These are phyloP conservation scores for Mythimna vitellina DNA, from an alignment of 2,888 invertebrate species.

Conservation along the genomic window DNA sequence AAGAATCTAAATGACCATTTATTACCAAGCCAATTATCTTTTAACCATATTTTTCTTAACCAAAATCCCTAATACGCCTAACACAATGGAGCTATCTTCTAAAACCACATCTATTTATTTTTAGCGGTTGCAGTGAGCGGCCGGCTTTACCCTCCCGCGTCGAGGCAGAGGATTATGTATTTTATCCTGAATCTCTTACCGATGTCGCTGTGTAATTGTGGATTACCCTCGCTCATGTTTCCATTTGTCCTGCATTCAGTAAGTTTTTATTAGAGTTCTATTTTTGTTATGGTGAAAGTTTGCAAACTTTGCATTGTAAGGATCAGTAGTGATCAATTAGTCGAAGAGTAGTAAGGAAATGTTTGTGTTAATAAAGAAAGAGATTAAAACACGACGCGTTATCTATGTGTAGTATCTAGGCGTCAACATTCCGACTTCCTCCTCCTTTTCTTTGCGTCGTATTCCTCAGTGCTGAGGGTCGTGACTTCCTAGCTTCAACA, in stretches of 20 bases:
- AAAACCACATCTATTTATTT: constrained; percentile 61
- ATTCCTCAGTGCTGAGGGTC: no score
- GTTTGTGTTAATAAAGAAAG: background rate
- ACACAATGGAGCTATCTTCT: constrained; percentile 40
- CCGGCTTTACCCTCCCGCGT: constrained; percentile 64
- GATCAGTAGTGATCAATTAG: constrained; percentile 11
- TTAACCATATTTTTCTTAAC: background rate
- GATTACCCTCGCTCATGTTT: constrained; percentile 85
- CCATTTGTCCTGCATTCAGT: constrained; percentile 78
- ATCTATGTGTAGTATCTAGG: no score
- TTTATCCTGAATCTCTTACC: constrained; percentile 87
- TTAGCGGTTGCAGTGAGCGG: constrained; percentile 58
- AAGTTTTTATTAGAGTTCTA: constrained; percentile 53
- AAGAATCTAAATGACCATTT: background rate
- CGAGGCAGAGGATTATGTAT: constrained; percentile 84
- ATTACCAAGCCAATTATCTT: background rate
- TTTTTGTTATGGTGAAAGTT: constrained; percentile 22
- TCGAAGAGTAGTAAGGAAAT: background rate
- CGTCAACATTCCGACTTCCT: no score
- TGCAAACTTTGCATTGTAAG: constrained; percentile 17
- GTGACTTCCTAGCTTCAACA: no score
- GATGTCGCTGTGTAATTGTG: constrained; percentile 88
- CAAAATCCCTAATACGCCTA: constrained; percentile 16
- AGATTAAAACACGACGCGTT: background rate
- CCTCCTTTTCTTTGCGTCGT: no score